Percentiles rank a stretch among this genome's conserved stretches.
Conservation (phyloP, 2,113 vertebrate species). For the Otus sunia region DNA sequence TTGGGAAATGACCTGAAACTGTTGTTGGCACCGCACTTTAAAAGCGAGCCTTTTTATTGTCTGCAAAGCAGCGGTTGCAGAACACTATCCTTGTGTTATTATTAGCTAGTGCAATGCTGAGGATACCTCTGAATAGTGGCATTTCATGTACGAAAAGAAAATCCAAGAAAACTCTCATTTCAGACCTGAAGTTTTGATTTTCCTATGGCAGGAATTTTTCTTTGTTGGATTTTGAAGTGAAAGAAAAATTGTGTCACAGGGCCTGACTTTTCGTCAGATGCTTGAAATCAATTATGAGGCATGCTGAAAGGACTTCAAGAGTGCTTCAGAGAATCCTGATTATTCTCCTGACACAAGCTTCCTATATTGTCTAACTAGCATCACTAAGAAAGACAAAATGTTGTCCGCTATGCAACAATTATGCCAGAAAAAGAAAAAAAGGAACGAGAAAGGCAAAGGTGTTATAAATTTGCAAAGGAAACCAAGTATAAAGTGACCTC, state of each 20-base stretch:
- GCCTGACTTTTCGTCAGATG: not conserved
- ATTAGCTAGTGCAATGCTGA: not conserved
- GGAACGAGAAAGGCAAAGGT: not conserved
- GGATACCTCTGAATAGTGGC: not conserved
- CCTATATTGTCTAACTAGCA: not conserved
- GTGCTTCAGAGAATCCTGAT: not conserved
- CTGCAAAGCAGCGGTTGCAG: not conserved
- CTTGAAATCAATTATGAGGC: not conserved
- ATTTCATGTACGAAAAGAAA: not conserved
- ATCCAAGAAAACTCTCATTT: not conserved
- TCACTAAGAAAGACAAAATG: not conserved
- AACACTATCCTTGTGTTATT: not conserved
- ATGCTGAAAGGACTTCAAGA: not conserved
- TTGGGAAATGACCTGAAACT: slow-evolving; percentile 24
- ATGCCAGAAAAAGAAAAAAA: not conserved
- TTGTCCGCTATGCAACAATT: not conserved
- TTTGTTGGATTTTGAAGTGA: not conserved
- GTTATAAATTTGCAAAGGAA: slow-evolving; percentile 28
- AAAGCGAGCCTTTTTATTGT: not conserved
- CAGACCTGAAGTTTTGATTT: not conserved
- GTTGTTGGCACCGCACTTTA: not conserved
- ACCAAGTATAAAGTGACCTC: not conserved
- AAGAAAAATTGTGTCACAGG: not conserved
- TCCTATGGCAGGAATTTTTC: not conserved
- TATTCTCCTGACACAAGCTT: not conserved